These are phyloP conservation scores for Mystacides longicornis DNA, from an alignment of 2,888 invertebrate genomes.

Conservation along the genomic window DNA sequence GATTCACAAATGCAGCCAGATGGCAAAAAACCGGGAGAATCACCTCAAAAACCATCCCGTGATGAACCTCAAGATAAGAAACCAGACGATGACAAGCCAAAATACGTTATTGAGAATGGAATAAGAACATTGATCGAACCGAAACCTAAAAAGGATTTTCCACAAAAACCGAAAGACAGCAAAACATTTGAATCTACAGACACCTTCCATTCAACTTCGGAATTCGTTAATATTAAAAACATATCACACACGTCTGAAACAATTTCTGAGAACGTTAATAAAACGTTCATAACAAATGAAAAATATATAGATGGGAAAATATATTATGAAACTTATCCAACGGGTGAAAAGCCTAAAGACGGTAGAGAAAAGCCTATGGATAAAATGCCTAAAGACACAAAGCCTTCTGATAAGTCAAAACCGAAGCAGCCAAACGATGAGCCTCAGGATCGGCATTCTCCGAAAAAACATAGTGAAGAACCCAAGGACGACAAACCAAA, in stretches of 20 bases:
- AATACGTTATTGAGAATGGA: constrained; percentile 20
- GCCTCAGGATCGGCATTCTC: not conserved
- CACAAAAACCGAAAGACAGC: not conserved
- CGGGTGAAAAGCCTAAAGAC: constrained; percentile 9
- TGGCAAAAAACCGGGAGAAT: constrained; percentile 8
- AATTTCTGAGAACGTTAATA: constrained; percentile 11
- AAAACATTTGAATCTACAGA: too few relatives aligned
- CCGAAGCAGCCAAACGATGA: constrained; percentile 9
- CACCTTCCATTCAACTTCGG: not conserved
- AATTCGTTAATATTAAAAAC: constrained; percentile 15
- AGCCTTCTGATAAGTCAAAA: constrained; percentile 5
- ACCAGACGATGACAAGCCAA: constrained; percentile 3
- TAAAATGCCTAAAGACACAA: constrained; percentile 3
- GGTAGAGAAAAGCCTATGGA: constrained; percentile 4
- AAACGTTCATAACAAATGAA: constrained; percentile 9
- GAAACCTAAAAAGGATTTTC: not conserved
- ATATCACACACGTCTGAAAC: constrained; percentile 13
- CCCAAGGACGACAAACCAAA: not conserved
- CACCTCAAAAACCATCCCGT: not conserved
- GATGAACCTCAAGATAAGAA: not conserved
- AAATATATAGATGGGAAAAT: constrained; percentile 10
- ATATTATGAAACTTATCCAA: not conserved
- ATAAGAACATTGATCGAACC: constrained; percentile 10
- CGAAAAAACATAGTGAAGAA: too few relatives aligned
- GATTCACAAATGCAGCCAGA: constrained; percentile 1